Conservation (phyloP, 2,797 vertebrate species). For the Dipus sagitta region DNA sequence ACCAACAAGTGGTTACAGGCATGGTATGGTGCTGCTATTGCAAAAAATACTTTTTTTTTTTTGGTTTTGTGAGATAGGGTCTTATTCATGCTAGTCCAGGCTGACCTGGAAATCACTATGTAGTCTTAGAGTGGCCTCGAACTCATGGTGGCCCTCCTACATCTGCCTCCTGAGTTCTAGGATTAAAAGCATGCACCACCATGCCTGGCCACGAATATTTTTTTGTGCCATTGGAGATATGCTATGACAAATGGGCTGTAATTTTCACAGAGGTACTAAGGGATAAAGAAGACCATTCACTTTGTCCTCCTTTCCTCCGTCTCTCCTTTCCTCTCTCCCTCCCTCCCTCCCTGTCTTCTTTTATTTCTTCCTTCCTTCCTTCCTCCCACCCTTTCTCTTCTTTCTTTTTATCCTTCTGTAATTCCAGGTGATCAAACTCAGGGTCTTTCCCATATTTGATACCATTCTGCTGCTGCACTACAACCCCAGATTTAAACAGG, state of each 20-base stretch:
- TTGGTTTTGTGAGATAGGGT: too few relatives aligned
- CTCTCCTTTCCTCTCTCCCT: neutral
- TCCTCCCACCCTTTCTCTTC: neutral
- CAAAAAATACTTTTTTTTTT: slow-evolving; percentile 32
- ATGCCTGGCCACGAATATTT: too few relatives aligned
- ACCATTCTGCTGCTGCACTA: neutral
- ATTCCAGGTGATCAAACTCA: neutral
- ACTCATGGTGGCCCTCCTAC: too few relatives aligned
- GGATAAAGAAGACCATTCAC: neutral
- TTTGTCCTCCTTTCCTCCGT: neutral
- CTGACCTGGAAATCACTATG: too few relatives aligned
- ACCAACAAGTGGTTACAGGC: neutral
- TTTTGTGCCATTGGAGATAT: neutral
- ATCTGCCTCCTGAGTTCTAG: too few relatives aligned
- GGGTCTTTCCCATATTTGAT: neutral
- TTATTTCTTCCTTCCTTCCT: neutral
- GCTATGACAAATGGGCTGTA: neutral
- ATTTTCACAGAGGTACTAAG: neutral
- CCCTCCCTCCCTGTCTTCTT: neutral
- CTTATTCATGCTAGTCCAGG: too few relatives aligned
- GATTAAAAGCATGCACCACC: too few relatives aligned
- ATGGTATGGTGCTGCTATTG: neutral
- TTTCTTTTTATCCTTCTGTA: neutral
- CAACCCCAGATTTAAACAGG: neutral
- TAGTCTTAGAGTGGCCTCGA: too few relatives aligned